Percentiles rank a stretch among this genome's conserved stretches.
Conservation (phyloP, 2,113 vertebrate genomes). For the Motacilla alba region DNA sequence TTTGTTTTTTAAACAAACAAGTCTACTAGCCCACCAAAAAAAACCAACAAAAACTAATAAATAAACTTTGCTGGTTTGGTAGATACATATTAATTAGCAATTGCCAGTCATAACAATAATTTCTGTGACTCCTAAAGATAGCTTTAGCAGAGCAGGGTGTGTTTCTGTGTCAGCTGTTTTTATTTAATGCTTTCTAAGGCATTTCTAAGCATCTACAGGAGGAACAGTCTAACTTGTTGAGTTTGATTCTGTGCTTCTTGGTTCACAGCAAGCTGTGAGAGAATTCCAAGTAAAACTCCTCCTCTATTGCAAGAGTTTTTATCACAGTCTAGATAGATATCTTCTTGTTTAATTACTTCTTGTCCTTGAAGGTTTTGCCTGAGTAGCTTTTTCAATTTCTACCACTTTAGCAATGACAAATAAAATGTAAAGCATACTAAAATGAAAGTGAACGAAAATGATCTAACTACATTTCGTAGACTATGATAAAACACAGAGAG, state of each 20-base stretch:
- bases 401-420: not conserved
- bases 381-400: not conserved
- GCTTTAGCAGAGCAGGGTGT: not conserved
- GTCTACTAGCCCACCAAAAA: not conserved
- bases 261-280: not conserved
- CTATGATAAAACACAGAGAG: not conserved
- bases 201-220: not conserved
- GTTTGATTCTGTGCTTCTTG: not conserved
- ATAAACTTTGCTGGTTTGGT: not conserved
- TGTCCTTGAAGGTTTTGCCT: not conserved
- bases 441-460: not conserved
- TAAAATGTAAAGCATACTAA: not conserved
- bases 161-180: not conserved
- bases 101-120: not conserved
- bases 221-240: not conserved
- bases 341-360: not conserved
- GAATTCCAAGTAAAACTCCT: not conserved
- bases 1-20: not conserved
- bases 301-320: not conserved
- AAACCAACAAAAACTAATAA: rapidly evolving
- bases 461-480: not conserved
- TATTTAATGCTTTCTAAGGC: not conserved
- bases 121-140: not conserved
- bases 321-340: not conserved
- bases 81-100: not conserved